phyloP scores from a whole-genome alignment of 2,888 invertebrate genomes.

The Ecdyonurus torrentis region DNA sequence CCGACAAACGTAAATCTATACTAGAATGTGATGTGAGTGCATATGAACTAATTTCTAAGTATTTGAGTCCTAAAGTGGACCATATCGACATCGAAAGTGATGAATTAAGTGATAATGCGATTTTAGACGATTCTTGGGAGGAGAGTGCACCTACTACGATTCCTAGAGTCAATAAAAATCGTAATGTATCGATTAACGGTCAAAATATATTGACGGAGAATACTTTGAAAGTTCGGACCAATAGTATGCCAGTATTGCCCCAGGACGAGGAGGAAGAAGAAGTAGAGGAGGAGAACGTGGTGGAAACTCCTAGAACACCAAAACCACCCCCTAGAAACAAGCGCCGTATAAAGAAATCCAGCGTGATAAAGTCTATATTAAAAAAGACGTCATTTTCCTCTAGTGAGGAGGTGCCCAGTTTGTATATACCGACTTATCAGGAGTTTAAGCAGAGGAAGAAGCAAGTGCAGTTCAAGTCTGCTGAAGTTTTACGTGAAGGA shows the following conservation, averaged over 20 bases:
- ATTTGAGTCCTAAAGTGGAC: conserved; percentile 12
- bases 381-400: conserved; percentile 28
- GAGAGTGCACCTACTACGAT: neutral
- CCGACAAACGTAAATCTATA: conserved; percentile 41
- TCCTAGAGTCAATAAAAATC: conserved; percentile 22
- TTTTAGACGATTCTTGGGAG: conserved; percentile 17
- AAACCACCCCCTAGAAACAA: conserved; percentile 11
- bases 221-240: conserved; percentile 5
- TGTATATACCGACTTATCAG: conserved; percentile 41
- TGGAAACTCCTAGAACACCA: conserved; percentile 9
- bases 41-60: conserved; percentile 54
- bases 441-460: conserved; percentile 27
- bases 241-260: conserved; percentile 15
- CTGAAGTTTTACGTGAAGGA: neutral
- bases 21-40: conserved; percentile 72
- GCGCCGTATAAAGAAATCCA: neutral
- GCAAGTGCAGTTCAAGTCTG: conserved; percentile 23
- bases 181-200: conserved; percentile 26
- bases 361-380: conserved; percentile 32
- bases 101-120: conserved; percentile 27
- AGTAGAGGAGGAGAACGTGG: conserved; percentile 15
- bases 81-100: conserved; percentile 32
- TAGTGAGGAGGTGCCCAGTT: conserved; percentile 21
- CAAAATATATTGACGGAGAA: conserved; percentile 19
- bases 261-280: conserved; percentile 8